Evolutionary conservation across 2,797 vertebrate genomes (phyloP), one percentile per base, ranked within the genome.

Genomic region (Rhadinocentrus ornatus): DNA sequence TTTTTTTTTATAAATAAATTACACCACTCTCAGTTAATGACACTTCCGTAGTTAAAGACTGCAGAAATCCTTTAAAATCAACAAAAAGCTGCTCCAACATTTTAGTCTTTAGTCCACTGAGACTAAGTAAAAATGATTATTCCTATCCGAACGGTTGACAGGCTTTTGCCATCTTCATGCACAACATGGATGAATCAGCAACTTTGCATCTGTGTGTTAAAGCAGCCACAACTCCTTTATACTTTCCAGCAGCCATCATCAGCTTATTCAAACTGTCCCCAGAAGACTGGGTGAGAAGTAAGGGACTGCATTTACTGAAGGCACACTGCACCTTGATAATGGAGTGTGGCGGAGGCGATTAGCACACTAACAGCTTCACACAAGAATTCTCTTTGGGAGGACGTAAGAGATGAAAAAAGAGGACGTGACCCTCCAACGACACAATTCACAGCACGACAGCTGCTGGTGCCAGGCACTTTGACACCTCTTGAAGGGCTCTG

Each of bases 301-400:
- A 78, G 77, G 75, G 76, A 75, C 80, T 65, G 73, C 61, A 41
- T 67, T 67, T 73, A 86, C 89, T 78, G 73, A 60, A 62, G 85
- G 71, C 80, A 53, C 80, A 62, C 78, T 29, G 82, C 84, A 86
- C 88, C 86, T 87, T 86, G 85, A 86, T 93, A 92, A 93, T 93
- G 80, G 91, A 93, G 85, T 78, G 73, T 62, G 44, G 75, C 78
- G 76, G 65, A 87, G 88, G 80, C 81, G 87, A 92, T 93, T 93
- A 93, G 87, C 89, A 78, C 82, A 81, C 86, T 90, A 93, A 90
- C 91, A 91, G 90, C 84, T 81, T 91, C 84, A 81, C 81, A 70
- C 62, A 62, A 69, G 77, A 62, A 68, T 64, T 88, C 83, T 88
- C 85, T 74, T n/a, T 44, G 69, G 83, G 79, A 78, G 62, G 55